phyloP scores from a whole-genome alignment of 1,140 invertebrate genomes.

The Saxidomus purpurata region DNA sequence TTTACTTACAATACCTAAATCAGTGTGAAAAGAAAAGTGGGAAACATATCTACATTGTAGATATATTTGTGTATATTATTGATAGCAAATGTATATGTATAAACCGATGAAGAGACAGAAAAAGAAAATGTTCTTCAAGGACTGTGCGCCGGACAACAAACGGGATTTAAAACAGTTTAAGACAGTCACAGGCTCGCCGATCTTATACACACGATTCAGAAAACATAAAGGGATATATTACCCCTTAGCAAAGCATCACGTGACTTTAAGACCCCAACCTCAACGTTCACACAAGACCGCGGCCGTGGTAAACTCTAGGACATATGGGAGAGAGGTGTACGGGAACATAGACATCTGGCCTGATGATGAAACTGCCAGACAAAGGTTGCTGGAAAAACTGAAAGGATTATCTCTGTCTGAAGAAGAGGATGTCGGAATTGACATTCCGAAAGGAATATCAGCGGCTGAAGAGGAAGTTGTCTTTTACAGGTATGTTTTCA shows the following conservation, averaged over 20 bases:
- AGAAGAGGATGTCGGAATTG: conserved; percentile 45
- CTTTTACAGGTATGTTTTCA: neutral
- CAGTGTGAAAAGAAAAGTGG: too few species aligned
- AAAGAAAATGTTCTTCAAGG: conserved; percentile 46
- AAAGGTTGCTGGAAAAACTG: conserved; percentile 39
- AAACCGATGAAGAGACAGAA: conserved; percentile 16
- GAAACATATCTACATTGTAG: too few species aligned
- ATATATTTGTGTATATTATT: too few species aligned
- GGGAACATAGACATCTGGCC: conserved; percentile 50
- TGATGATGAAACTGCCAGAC: conserved; percentile 38
- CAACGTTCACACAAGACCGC: conserved; percentile 23
- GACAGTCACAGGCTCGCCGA: conserved; percentile 43
- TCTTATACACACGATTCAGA: conserved; percentile 46
- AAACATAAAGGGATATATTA: conserved; percentile 59
- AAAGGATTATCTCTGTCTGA: conserved; percentile 17
- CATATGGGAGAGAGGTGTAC: conserved; percentile 49
- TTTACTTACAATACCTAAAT: too few species aligned
- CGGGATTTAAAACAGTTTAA: conserved; percentile 44
- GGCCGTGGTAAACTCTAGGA: conserved; percentile 47
- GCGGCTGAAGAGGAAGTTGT: neutral
- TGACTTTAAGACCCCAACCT: neutral
- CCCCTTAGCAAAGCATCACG: conserved; percentile 37
- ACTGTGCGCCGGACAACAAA: conserved; percentile 15
- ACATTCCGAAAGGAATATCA: neutral
- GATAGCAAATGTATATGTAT: neutral